phyloP scores from a whole-genome alignment of 2,113 vertebrate genomes.

The Sylvietta virens region DNA sequence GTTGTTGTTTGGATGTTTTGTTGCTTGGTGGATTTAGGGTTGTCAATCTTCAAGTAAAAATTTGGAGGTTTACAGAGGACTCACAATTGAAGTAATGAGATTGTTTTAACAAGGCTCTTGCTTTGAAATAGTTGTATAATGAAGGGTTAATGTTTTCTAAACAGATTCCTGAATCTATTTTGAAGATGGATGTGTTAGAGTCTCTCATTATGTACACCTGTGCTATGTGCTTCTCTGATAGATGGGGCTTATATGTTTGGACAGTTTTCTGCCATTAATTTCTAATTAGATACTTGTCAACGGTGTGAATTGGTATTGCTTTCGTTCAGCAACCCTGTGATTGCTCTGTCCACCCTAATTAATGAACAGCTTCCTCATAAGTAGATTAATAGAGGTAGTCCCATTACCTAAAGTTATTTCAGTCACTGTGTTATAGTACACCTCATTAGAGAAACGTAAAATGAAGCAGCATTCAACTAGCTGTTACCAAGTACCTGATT shows the following conservation, averaged over 20 bases:
- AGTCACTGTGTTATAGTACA: conserved; percentile 3
- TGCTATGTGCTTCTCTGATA: not conserved
- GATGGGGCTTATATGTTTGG: not conserved
- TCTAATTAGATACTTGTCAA: conserved; percentile 56
- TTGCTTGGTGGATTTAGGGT: not conserved
- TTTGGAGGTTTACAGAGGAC: not conserved
- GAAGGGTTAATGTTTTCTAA: not conserved
- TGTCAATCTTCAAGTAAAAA: not conserved
- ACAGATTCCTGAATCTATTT: not conserved
- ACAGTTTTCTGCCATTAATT: conserved; percentile 50
- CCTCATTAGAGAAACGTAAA: conserved; percentile 55
- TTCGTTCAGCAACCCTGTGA: conserved; percentile 42
- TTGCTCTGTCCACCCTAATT: conserved; percentile 65
- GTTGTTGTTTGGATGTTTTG: not conserved
- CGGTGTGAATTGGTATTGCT: conserved; percentile 1
- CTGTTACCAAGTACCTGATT: not conserved
- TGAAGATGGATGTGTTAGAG: not conserved
- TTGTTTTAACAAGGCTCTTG: not conserved
- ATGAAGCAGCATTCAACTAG: conserved; percentile 47
- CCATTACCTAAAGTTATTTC: conserved; percentile 69
- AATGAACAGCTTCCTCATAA: conserved; percentile 61
- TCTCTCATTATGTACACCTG: not conserved
- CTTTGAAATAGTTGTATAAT: not conserved
- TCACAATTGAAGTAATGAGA: not conserved
- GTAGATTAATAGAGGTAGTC: conserved; percentile 68